Conservation (phyloP, 2,113 vertebrate genomes). For the Pungitius pungitius region DNA sequence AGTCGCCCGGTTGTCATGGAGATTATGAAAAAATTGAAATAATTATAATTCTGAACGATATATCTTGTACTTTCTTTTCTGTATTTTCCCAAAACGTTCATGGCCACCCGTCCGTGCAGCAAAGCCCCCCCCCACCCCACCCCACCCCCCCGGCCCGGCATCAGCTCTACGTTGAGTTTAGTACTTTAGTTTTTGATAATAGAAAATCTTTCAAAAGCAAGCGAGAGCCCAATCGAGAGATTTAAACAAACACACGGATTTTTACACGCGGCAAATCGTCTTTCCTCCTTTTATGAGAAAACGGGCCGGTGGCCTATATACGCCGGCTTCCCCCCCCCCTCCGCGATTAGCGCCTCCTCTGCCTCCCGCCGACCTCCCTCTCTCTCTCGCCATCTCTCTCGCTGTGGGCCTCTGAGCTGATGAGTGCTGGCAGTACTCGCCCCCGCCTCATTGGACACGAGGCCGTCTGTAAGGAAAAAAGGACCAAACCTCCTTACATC, state of each 20-base stretch:
- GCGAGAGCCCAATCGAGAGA: too few relatives aligned
- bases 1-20: not conserved
- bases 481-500: slow-evolving; percentile 5
- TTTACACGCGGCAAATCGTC: slow-evolving; percentile 67
- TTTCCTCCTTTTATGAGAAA: slow-evolving; percentile 69
- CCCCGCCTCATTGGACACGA: slow-evolving; percentile 63
- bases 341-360: slow-evolving; percentile 65
- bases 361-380: slow-evolving; percentile 9
- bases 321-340: slow-evolving; percentile 58
- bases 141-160: too few relatives aligned
- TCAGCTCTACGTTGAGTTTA: too few relatives aligned
- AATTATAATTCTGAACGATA: too few relatives aligned
- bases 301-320: slow-evolving; percentile 78
- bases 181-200: too few relatives aligned
- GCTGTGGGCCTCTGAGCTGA: slow-evolving; percentile 71
- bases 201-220: too few relatives aligned
- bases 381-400: slow-evolving; percentile 29
- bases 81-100: not conserved
- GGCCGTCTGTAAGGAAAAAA: slow-evolving; percentile 51
- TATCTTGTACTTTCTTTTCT: not conserved
- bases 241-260: too few relatives aligned
- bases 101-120: too few relatives aligned
- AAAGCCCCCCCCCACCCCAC: too few relatives aligned
- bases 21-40: not conserved
- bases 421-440: slow-evolving; percentile 62